These are phyloP conservation scores for Pteropus rufus DNA, from an alignment of 2,797 vertebrate genomes.

Conservation along the genomic window DNA sequence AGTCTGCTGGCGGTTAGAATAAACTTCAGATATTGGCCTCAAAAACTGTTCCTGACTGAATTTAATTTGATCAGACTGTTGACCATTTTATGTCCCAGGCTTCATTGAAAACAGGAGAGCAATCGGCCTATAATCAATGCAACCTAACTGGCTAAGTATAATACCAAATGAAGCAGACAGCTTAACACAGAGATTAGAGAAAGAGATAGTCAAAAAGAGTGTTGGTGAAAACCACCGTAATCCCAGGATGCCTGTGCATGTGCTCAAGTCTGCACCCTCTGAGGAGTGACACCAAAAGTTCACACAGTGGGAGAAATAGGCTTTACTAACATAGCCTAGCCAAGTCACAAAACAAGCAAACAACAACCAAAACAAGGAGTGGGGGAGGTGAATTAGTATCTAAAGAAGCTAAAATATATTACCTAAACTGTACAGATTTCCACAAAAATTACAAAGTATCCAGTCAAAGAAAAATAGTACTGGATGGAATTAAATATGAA, in stretches of 20 bases:
- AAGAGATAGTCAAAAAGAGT: not conserved
- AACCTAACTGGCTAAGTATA: not conserved
- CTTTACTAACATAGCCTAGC: not conserved
- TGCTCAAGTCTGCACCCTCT: not conserved
- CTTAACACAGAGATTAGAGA: not conserved
- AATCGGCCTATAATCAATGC: not conserved
- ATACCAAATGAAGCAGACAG: not conserved
- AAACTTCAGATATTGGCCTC: not conserved
- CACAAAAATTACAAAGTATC: not conserved
- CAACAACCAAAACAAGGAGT: not conserved
- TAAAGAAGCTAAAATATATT: not conserved
- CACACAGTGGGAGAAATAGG: not conserved
- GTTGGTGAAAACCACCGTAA: not conserved
- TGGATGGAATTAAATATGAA: not conserved
- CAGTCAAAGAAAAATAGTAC: not conserved
- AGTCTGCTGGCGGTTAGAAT: not conserved
- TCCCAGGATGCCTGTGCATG: not conserved
- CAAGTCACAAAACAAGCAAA: not conserved
- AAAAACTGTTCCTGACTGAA: not conserved
- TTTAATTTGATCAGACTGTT: not conserved
- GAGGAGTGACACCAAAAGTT: not conserved
- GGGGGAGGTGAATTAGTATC: not conserved
- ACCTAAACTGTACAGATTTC: not conserved
- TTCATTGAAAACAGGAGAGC: not conserved
- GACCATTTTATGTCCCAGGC: not conserved